Percentiles rank a stretch among this genome's conserved stretches.
Conservation (phyloP, 2,888 invertebrate genomes). For the Eubasilissa splendida region DNA sequence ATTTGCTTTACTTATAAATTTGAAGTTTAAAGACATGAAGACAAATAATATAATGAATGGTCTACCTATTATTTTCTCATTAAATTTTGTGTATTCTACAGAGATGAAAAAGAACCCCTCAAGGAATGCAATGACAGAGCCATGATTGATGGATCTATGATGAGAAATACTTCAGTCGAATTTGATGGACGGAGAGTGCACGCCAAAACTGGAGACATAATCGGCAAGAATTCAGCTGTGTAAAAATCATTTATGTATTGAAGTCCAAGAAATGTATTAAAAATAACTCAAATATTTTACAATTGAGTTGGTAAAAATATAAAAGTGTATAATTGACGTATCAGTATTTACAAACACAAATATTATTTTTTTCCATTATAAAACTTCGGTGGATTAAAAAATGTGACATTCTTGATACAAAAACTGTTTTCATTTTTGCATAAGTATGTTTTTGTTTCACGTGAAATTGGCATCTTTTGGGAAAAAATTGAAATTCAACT, state of each 20-base stretch:
- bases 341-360: conserved; percentile 21
- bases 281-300: conserved; percentile 17
- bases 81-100: conserved; percentile 60
- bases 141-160: conserved; percentile 76
- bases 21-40: too few relatives aligned
- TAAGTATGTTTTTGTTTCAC: too few relatives aligned
- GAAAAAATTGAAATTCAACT: not conserved
- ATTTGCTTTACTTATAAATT: not conserved
- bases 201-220: conserved; percentile 87
- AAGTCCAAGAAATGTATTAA: not conserved
- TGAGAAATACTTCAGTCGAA: conserved; percentile 85
- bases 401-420: too few relatives aligned
- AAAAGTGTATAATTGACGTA: conserved; percentile 2
- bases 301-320: conserved; percentile 10
- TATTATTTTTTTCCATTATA: too few relatives aligned
- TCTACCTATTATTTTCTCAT: not conserved
- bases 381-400: too few relatives aligned
- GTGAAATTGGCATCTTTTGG: too few relatives aligned
- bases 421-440: too few relatives aligned
- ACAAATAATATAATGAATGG: too few relatives aligned
- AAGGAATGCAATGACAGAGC: conserved; percentile 75
- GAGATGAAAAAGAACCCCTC: conserved; percentile 88
- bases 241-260: conserved; percentile 63
- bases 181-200: conserved; percentile 88
- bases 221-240: conserved; percentile 93